These are phyloP conservation scores for Schlechtendalia chinensis DNA, from an alignment of 1,140 invertebrate genomes.

Conservation along the genomic window DNA sequence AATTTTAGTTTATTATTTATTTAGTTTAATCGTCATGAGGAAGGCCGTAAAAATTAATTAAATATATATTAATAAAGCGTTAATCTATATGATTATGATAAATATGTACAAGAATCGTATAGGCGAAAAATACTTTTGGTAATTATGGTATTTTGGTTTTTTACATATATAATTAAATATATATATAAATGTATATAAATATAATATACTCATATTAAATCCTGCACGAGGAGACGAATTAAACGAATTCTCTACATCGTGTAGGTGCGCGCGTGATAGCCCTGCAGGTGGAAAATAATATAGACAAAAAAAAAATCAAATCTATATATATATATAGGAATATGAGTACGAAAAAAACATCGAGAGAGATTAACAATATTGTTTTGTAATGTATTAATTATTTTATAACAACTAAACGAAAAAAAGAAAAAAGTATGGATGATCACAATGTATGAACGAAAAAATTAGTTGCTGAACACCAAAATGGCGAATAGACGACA, in stretches of 20 bases:
- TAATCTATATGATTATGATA: constrained; percentile 7
- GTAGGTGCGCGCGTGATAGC: too few species aligned
- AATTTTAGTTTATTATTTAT: constrained; percentile 8
- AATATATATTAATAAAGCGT: constrained; percentile 38
- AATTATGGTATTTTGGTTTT: constrained; percentile 29
- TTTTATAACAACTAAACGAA: constrained; percentile 24
- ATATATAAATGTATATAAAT: not conserved
- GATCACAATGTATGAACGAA: constrained; percentile 5
- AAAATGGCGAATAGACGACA: not conserved
- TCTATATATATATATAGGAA: not conserved
- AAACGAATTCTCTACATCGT: not conserved
- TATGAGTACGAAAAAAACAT: not conserved
- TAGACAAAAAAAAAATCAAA: constrained; percentile 11
- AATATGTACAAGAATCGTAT: not conserved
- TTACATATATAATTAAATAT: not conserved
- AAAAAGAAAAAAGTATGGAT: too few species aligned
- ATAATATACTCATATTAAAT: not conserved
- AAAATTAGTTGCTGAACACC: not conserved
- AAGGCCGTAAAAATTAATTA: constrained; percentile 41
- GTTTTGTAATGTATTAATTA: not conserved
- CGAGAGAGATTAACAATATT: not conserved
- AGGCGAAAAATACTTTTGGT: constrained; percentile 36
- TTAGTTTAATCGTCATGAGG: constrained; percentile 22
- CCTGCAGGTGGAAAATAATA: not conserved
- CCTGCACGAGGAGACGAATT: not conserved